A percentile compares a stretch with the other conserved stretches of the same genome.
Evolutionary conservation across 2,113 vertebrate genomes (phyloP).

Genomic region (Poecilia latipinna): DNA sequence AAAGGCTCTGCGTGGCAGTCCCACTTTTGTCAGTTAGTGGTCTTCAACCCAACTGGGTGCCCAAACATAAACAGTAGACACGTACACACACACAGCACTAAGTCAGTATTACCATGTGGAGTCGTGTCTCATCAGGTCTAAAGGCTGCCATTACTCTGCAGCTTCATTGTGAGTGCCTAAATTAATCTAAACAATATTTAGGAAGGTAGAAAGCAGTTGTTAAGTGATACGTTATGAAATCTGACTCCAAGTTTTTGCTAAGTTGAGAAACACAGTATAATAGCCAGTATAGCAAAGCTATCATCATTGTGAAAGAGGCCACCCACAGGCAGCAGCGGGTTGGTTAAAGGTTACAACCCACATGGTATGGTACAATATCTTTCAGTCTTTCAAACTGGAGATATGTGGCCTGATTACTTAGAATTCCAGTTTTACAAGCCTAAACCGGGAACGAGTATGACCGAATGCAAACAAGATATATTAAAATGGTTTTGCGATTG

Average conservation of each 20-base stretch:
- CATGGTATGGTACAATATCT: not conserved
- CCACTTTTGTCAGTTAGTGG: constrained; percentile 40
- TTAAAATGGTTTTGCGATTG: not conserved
- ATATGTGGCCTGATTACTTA: not conserved
- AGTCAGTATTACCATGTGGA: constrained; percentile 22
- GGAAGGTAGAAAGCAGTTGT: constrained; percentile 55
- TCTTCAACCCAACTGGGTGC: constrained; percentile 16
- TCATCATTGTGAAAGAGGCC: constrained; percentile 54
- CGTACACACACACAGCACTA: constrained; percentile 17
- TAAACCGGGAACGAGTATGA: not conserved
- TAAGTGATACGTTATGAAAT: constrained; percentile 52
- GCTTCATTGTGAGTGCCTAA: constrained; percentile 35
- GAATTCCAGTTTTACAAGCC: not conserved
- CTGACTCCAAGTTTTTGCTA: constrained; percentile 40
- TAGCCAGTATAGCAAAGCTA: constrained; percentile 53
- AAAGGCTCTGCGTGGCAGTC: constrained; percentile 20
- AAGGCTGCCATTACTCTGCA: constrained; percentile 57
- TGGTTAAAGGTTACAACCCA: constrained; percentile 1
- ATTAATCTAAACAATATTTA: constrained; percentile 65
- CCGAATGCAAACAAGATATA: not conserved
- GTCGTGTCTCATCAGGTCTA: constrained; percentile 50
- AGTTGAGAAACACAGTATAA: constrained; percentile 47
- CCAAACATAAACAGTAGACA: constrained; percentile 4
- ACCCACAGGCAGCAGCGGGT: constrained; percentile 50
- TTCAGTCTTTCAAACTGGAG: not conserved